These are phyloP conservation scores for Caenorhabditis plicata DNA, from an alignment of 2,888 invertebrate species.

Conservation along the genomic window DNA sequence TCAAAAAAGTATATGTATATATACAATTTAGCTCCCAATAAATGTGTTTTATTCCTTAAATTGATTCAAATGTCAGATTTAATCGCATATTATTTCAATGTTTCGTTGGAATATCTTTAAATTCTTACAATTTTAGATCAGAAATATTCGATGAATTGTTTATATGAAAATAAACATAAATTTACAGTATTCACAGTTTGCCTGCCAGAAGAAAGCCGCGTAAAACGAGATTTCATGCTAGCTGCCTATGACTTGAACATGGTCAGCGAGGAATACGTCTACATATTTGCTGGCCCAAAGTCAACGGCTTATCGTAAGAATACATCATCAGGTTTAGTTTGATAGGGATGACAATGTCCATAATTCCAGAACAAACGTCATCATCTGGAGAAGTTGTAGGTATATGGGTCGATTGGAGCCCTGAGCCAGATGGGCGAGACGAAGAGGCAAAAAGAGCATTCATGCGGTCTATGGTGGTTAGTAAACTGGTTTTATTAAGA, in stretches of 20 bases:
- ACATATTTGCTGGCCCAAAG: constrained; percentile 37
- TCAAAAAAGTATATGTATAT: no score
- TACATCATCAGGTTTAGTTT: neutral
- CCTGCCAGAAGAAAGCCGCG: constrained; percentile 26
- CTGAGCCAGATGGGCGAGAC: constrained; percentile 42
- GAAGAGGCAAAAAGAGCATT: constrained; percentile 45
- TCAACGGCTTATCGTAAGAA: constrained; percentile 30
- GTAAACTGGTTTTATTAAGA: neutral
- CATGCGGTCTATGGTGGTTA: constrained; percentile 37
- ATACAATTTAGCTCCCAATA: no score
- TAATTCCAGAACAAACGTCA: constrained; percentile 18
- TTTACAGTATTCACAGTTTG: constrained; percentile 39
- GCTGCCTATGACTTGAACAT: constrained; percentile 26
- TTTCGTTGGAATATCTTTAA: no score
- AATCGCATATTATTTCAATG: no score
- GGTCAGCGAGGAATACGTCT: constrained; percentile 51
- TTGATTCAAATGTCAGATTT: no score
- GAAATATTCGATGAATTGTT: no score
- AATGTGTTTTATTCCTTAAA: no score
- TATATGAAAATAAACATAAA: no score
- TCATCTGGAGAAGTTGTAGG: constrained; percentile 27
- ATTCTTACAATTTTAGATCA: no score
- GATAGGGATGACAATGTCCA: neutral
- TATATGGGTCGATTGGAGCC: constrained; percentile 35
- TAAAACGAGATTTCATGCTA: constrained; percentile 25